These are phyloP conservation scores for Euglossa dilemma DNA, from an alignment of 1,140 invertebrate genomes.

Conservation along the genomic window DNA sequence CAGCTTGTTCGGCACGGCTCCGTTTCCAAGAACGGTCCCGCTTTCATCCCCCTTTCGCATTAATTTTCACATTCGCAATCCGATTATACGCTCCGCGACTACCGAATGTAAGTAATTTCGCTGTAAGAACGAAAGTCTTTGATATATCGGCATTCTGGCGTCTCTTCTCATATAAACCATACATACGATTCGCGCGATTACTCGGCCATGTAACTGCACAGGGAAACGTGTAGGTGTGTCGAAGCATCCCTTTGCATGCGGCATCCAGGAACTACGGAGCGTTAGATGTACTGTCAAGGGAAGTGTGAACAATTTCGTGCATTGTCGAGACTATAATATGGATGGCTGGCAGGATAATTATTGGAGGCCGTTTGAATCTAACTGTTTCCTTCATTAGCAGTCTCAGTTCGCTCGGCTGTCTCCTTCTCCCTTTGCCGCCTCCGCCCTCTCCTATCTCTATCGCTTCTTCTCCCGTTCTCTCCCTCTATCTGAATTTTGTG, in stretches of 20 bases:
- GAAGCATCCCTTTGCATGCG: slow-evolving; percentile 52
- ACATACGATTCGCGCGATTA: no score
- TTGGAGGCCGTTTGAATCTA: slow-evolving; percentile 83
- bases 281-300: slow-evolving; percentile 80
- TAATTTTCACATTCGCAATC: not conserved
- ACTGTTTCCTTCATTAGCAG: slow-evolving; percentile 84
- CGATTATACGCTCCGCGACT: not conserved
- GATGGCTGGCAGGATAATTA: slow-evolving; percentile 81
- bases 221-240: slow-evolving; percentile 22
- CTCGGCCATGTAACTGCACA: no score
- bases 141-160: not conserved
- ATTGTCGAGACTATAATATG: slow-evolving; percentile 80
- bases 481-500: slow-evolving; percentile 78
- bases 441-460: slow-evolving; percentile 52
- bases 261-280: slow-evolving; percentile 70
- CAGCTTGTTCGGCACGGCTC: not conserved
- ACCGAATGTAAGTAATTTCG: no score
- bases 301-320: slow-evolving; percentile 83
- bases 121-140: not conserved
- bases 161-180: not conserved
- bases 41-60: not conserved
- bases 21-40: not conserved
- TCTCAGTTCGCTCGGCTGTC: slow-evolving; percentile 79
- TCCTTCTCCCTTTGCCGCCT: slow-evolving; percentile 39
- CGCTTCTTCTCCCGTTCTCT: slow-evolving; percentile 24